Conservation (phyloP, 2,113 vertebrate species). For the Toxostoma redivivum region DNA sequence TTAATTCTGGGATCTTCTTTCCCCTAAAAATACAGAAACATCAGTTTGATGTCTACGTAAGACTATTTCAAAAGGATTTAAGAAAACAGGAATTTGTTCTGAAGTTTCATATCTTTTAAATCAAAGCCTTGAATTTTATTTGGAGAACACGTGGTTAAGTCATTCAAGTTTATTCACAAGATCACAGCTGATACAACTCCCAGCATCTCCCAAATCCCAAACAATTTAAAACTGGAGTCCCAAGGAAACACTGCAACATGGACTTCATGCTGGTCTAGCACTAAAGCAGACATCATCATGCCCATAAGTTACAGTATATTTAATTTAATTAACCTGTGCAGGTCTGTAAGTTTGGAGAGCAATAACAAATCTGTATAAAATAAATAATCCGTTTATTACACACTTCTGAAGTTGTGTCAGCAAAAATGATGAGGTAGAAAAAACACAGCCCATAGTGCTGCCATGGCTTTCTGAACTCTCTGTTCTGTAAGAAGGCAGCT, state of each 20-base stretch:
- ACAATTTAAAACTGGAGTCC: background rate
- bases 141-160: background rate
- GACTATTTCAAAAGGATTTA: background rate
- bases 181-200: background rate
- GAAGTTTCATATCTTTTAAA: background rate
- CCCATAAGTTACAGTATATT: background rate
- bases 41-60: background rate
- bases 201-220: conserved; percentile 5
- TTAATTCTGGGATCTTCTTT: background rate
- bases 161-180: background rate
- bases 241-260: background rate
- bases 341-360: background rate
- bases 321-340: background rate
- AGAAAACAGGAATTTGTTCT: background rate
- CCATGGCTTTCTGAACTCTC: background rate
- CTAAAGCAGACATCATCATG: background rate
- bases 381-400: background rate
- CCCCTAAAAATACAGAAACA: background rate
- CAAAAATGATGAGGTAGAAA: background rate
- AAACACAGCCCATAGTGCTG: background rate
- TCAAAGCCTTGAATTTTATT: background rate
- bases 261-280: background rate
- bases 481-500: background rate
- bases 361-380: background rate
- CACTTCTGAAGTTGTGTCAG: background rate